phyloP scores from a whole-genome alignment of 2,113 vertebrate species.

The Gymnogyps californianus region DNA sequence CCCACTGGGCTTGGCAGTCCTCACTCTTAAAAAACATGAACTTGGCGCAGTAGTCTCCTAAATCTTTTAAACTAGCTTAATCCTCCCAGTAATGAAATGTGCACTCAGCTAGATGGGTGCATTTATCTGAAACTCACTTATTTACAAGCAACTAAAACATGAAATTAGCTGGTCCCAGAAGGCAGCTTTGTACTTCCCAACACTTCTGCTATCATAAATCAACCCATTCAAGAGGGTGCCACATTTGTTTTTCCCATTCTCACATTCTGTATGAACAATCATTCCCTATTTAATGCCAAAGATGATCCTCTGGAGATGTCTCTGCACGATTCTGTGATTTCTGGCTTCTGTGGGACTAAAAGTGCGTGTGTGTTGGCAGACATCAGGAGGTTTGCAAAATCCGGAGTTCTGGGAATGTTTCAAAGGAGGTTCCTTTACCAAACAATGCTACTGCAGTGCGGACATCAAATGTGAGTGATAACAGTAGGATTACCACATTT shows the following conservation, averaged over 20 bases:
- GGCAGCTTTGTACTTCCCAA: slow-evolving; percentile 41
- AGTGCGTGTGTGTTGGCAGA: slow-evolving; percentile 39
- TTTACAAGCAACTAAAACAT: slow-evolving; percentile 63
- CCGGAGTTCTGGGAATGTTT: slow-evolving; percentile 46
- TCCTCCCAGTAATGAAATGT: slow-evolving; percentile 48
- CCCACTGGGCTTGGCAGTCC: background rate
- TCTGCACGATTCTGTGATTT: slow-evolving; percentile 52
- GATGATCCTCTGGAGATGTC: slow-evolving; percentile 45
- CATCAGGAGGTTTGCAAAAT: slow-evolving; percentile 40
- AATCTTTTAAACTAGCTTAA: slow-evolving; percentile 61
- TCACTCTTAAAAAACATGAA: slow-evolving; percentile 13
- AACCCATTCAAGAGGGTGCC: slow-evolving; percentile 39
- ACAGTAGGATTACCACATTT: background rate
- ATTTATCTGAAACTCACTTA: slow-evolving; percentile 61
- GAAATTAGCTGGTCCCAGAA: slow-evolving; percentile 53
- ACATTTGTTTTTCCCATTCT: slow-evolving; percentile 67
- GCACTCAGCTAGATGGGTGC: slow-evolving; percentile 20
- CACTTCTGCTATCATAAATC: slow-evolving; percentile 57
- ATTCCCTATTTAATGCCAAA: slow-evolving; percentile 32
- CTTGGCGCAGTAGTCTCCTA: background rate
- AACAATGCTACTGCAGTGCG: background rate
- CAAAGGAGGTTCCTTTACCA: slow-evolving; percentile 7
- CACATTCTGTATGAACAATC: slow-evolving; percentile 43
- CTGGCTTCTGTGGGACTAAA: slow-evolving; percentile 45
- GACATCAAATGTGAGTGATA: background rate